A percentile compares a stretch with the other conserved stretches of the same genome.
Conservation (phyloP, 1,140 invertebrate genomes). For the Trichomalopsis sarcophagae region DNA sequence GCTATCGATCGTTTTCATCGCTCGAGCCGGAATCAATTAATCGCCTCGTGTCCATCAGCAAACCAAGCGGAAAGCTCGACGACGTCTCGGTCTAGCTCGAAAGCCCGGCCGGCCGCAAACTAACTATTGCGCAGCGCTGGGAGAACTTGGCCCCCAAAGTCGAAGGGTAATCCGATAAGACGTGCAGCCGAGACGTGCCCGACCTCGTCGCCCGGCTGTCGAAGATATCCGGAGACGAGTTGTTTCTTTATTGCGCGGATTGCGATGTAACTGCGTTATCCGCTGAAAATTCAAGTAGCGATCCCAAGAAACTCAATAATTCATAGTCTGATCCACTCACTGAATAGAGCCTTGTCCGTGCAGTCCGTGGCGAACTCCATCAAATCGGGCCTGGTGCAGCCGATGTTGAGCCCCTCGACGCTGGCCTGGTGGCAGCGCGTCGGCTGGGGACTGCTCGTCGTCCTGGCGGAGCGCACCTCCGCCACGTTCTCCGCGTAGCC, state of each 20-base stretch:
- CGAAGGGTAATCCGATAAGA: constrained; percentile 70
- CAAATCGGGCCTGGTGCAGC: constrained; percentile 68
- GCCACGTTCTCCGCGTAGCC: constrained; percentile 60
- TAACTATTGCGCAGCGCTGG: constrained; percentile 65
- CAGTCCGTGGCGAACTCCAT: constrained; percentile 71
- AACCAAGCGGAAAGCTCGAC: constrained; percentile 49
- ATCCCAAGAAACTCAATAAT: too few species aligned
- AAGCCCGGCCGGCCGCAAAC: constrained; percentile 60
- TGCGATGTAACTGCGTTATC: background rate
- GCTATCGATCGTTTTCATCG: too few species aligned
- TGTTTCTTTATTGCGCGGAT: constrained; percentile 9
- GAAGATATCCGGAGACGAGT: constrained; percentile 48
- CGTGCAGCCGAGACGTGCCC: constrained; percentile 64
- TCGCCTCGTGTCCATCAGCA: constrained; percentile 52
- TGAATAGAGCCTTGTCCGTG: constrained; percentile 67
- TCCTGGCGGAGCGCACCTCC: constrained; percentile 59
- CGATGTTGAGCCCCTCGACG: constrained; percentile 67
- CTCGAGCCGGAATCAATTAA: constrained; percentile 47
- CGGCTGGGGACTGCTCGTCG: constrained; percentile 59
- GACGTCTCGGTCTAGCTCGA: constrained; percentile 33
- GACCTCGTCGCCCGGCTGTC: constrained; percentile 53
- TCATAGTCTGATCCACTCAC: constrained; percentile 56
- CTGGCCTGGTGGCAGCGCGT: constrained; percentile 64
- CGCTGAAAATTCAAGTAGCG: too few species aligned
- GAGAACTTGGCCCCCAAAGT: constrained; percentile 43